Conservation (phyloP, 2,888 invertebrate genomes). For the Abrostola triplasia region DNA sequence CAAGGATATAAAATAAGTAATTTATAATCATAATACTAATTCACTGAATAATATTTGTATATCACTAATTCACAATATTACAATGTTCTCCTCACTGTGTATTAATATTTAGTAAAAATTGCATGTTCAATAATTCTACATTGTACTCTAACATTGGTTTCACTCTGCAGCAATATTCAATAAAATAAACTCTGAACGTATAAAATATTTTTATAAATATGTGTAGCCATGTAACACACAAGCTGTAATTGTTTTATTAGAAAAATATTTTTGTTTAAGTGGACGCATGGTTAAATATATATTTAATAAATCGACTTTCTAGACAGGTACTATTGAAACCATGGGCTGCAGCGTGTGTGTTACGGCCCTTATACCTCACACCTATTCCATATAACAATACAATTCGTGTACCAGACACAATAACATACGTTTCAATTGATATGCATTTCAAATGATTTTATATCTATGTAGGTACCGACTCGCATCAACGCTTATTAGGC, state of each 20-base stretch:
- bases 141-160: not conserved
- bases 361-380: constrained; percentile 47
- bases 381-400: constrained; percentile 48
- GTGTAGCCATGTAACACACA: constrained; percentile 34
- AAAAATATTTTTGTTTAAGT: not conserved
- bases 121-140: not conserved
- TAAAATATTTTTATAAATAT: constrained; percentile 31
- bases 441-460: constrained; percentile 56
- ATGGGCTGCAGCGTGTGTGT: constrained; percentile 32
- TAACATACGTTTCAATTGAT: constrained; percentile 59
- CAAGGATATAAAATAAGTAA: constrained; percentile 24
- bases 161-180: not conserved
- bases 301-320: not conserved
- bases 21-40: constrained; percentile 10
- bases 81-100: not conserved
- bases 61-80: constrained; percentile 12
- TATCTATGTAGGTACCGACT: constrained; percentile 16
- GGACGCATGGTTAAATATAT: not conserved
- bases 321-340: not conserved
- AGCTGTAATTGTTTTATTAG: constrained; percentile 20
- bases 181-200: constrained; percentile 25
- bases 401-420: constrained; percentile 72
- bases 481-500: constrained; percentile 31
- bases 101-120: not conserved
- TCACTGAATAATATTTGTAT: constrained; percentile 17